These are phyloP conservation scores for Mormyrus hasselquistii DNA, from an alignment of 2,797 vertebrate species.

Conservation along the genomic window DNA sequence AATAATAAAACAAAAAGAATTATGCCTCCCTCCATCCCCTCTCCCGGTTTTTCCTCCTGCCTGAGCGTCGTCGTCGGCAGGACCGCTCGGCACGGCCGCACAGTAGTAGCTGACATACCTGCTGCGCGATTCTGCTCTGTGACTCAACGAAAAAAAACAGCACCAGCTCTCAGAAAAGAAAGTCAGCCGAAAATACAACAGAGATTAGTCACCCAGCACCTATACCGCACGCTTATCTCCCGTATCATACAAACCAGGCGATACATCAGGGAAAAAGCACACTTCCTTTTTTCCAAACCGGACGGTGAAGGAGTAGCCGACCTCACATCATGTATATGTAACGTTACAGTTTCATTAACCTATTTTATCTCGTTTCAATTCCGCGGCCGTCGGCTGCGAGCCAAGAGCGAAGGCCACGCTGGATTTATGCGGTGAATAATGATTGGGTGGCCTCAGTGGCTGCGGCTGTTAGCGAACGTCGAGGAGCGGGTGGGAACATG, in stretches of 20 bases:
- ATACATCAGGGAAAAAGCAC: not conserved
- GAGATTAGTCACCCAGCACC: not conserved
- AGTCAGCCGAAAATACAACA: not conserved
- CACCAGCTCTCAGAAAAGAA: not conserved
- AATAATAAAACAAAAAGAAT: not conserved
- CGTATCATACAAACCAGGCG: not conserved
- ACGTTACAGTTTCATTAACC: conserved; percentile 30
- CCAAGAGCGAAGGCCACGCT: conserved; percentile 20
- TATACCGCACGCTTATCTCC: not conserved
- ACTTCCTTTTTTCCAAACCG: not conserved
- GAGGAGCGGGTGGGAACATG: conserved; percentile 27
- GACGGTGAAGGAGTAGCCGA: not conserved
- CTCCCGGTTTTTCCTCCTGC: not conserved
- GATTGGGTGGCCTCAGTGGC: conserved; percentile 5
- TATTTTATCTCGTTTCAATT: conserved; percentile 34
- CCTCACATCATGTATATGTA: conserved; percentile 26
- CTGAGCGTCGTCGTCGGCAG: not conserved
- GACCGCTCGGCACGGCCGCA: not conserved
- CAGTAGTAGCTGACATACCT: not conserved
- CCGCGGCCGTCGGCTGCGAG: conserved; percentile 26
- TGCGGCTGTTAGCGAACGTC: conserved; percentile 26
- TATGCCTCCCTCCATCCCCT: not conserved
- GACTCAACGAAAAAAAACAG: not conserved
- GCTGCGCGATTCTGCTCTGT: not conserved
- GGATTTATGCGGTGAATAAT: conserved; percentile 27